Percentiles rank a stretch among this genome's conserved stretches.
These are phyloP conservation scores for Alectoris magna DNA, from an alignment of 2,797 vertebrate genomes.

Conservation along the genomic window DNA sequence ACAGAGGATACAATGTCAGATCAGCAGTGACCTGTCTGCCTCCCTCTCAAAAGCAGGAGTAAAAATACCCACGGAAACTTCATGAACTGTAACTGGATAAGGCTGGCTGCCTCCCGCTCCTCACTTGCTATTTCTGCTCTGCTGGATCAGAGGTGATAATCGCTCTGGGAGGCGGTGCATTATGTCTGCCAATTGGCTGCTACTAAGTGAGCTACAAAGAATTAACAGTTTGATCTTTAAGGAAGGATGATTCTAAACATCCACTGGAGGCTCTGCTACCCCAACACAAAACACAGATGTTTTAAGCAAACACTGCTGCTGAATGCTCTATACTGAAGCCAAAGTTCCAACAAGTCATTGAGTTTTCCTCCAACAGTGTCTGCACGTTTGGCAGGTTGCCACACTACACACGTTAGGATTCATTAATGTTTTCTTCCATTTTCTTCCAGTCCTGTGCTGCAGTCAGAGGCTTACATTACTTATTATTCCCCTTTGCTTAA, in stretches of 20 bases:
- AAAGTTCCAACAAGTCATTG: not conserved
- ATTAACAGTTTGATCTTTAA: not conserved
- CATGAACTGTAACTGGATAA: not conserved
- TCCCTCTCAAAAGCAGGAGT: not conserved
- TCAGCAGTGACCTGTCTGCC: not conserved
- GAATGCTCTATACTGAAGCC: not conserved
- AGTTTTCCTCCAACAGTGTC: not conserved
- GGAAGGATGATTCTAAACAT: not conserved
- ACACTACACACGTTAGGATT: not conserved
- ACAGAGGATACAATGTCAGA: not conserved
- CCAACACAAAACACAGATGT: not conserved
- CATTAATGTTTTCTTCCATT: not conserved
- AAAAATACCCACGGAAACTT: not conserved
- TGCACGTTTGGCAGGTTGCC: not conserved
- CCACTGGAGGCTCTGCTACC: not conserved
- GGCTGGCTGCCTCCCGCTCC: not conserved
- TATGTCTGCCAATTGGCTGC: not conserved
- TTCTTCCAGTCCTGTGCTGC: not conserved
- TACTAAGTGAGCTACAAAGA: not conserved
- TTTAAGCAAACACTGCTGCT: not conserved
- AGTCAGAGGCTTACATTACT: not conserved
- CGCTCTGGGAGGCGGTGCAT: not conserved
- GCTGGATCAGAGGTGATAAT: conserved; percentile 37
- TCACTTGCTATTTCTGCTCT: conserved; percentile 1
- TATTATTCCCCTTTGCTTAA: not conserved